phyloP scores from a whole-genome alignment of 2,888 invertebrate species.

The Melipona beecheii region DNA sequence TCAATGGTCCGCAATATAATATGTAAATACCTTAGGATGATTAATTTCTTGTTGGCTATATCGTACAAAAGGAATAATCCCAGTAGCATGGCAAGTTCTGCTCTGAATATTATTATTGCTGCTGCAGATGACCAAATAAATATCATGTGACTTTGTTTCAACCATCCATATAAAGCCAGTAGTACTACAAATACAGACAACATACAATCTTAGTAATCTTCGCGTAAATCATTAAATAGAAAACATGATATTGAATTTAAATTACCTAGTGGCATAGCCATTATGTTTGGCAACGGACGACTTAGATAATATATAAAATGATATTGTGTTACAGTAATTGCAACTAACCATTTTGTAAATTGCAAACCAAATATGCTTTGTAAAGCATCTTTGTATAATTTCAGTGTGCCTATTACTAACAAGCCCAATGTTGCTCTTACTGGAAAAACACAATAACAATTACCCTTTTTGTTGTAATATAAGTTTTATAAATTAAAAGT shows the following conservation, averaged over 20 bases:
- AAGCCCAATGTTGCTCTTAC: constrained; percentile 93
- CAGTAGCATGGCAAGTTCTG: constrained; percentile 94
- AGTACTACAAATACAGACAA: constrained; percentile 88
- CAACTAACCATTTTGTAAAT: constrained; percentile 92
- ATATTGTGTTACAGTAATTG: constrained; percentile 96
- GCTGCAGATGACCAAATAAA: constrained; percentile 95
- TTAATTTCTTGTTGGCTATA: constrained; percentile 89
- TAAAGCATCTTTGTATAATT: constrained; percentile 90
- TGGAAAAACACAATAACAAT: constrained; percentile 81
- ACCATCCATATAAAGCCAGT: constrained; percentile 93
- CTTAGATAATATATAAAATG: constrained; percentile 99
- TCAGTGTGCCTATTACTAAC: constrained; percentile 91
- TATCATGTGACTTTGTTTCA: constrained; percentile 89
- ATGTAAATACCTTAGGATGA: constrained; percentile 87
- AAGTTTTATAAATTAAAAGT: constrained; percentile 10
- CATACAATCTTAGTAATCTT: neutral
- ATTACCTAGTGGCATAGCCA: constrained; percentile 95
- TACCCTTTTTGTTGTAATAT: constrained; percentile 1
- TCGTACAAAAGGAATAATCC: constrained; percentile 94
- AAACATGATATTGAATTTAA: neutral
- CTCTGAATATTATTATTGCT: constrained; percentile 94
- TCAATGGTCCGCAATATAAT: constrained; percentile 66
- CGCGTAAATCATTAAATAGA: neutral
- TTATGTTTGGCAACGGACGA: constrained; percentile 96
- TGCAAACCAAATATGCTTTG: constrained; percentile 91